These are phyloP conservation scores for Axinella damicornis DNA, from an alignment of 37 sponge, comb jelly and placozoan genomes.

Conservation along the genomic window DNA sequence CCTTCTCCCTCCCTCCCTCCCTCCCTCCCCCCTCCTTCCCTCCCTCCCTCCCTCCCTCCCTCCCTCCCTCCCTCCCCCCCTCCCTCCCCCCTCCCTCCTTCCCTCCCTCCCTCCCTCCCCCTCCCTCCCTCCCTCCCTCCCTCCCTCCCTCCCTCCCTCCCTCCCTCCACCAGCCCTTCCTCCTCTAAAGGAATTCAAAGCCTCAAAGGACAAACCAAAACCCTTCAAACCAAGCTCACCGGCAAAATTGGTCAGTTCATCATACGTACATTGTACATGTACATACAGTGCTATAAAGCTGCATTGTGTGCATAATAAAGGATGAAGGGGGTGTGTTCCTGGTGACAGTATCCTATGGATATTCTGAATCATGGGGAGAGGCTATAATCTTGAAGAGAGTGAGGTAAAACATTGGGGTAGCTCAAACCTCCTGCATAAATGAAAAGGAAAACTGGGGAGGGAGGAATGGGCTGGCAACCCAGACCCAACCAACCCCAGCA, in stretches of 20 bases:
- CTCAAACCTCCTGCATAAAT: too few relatives aligned
- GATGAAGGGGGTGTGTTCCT: too few relatives aligned
- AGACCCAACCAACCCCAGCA: too few relatives aligned
- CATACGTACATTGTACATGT: too few relatives aligned
- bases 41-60: not conserved
- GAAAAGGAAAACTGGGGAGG: too few relatives aligned
- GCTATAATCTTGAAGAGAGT: too few relatives aligned
- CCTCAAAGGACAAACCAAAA: conserved; percentile 66
- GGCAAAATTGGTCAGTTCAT: conserved; percentile 74
- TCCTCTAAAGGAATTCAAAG: conserved; percentile 32
- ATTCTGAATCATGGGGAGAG: too few relatives aligned
- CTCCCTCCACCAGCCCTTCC: conserved; percentile 27
- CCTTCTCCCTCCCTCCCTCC: not conserved
- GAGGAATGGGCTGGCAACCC: too few relatives aligned
- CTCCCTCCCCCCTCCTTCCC: not conserved
- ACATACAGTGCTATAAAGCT: too few relatives aligned
- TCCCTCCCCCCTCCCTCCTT: not conserved
- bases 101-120: not conserved
- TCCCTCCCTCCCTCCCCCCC: not conserved
- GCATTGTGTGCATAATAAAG: too few relatives aligned
- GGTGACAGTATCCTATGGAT: too few relatives aligned
- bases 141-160: not conserved
- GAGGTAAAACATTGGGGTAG: too few relatives aligned
- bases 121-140: conserved; percentile 3
- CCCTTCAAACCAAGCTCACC: conserved; percentile 95